Conservation (phyloP, 2,113 vertebrate species). For the Pantherophis guttatus region DNA sequence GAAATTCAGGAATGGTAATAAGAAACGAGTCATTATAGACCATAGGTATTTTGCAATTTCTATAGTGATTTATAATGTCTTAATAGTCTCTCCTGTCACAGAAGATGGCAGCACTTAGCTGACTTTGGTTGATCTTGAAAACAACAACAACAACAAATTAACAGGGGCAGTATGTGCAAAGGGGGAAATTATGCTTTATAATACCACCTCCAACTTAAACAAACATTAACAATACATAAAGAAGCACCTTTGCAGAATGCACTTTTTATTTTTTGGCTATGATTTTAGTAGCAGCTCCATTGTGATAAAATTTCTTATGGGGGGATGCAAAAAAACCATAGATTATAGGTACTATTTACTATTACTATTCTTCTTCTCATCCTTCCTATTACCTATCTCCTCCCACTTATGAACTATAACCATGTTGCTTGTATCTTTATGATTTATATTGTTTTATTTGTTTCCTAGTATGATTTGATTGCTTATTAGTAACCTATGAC, state of each 20-base stretch:
- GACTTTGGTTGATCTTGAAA: neutral
- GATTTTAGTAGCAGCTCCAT: too few species aligned
- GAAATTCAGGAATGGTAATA: neutral
- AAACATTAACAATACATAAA: neutral
- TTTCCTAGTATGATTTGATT: too few species aligned
- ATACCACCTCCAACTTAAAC: neutral
- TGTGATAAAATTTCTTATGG: too few species aligned
- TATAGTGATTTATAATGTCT: neutral
- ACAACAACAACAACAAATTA: neutral
- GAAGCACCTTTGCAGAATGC: neutral
- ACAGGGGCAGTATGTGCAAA: neutral
- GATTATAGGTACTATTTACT: too few species aligned
- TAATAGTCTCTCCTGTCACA: neutral
- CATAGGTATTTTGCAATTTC: neutral
- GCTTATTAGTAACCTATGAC: too few species aligned
- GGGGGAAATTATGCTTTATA: neutral
- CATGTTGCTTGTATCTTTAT: too few species aligned
- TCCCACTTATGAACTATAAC: too few species aligned
- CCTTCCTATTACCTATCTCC: too few species aligned
- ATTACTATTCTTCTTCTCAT: too few species aligned
- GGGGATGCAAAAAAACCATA: too few species aligned
- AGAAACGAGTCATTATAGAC: neutral
- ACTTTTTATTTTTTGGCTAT: too few species aligned
- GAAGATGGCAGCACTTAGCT: neutral
- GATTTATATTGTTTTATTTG: too few species aligned